Conservation (phyloP, 2,888 invertebrate genomes). For the Drosophila nr. perissopoda region DNA sequence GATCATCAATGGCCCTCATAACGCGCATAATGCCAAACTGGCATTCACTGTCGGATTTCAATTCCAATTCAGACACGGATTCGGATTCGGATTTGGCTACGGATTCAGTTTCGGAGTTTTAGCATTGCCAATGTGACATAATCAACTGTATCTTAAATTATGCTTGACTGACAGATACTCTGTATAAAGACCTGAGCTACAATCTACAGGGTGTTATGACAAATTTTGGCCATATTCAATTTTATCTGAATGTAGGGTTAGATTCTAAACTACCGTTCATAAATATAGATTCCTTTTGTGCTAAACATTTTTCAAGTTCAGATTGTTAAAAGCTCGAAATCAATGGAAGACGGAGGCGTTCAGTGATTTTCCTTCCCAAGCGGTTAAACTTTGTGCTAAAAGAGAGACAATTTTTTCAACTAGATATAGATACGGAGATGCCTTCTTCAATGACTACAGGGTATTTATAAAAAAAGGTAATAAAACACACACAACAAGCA, state of each 20-base stretch:
- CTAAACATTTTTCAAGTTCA: neutral
- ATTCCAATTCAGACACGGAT: constrained; percentile 33
- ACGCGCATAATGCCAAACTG: constrained; percentile 58
- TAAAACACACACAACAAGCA: constrained; percentile 1
- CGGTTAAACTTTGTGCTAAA: neutral
- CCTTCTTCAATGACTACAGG: neutral
- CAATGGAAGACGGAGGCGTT: neutral
- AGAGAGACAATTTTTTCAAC: neutral
- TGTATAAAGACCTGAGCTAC: neutral
- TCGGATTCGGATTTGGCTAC: constrained; percentile 21
- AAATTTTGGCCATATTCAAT: neutral
- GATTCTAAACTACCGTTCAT: neutral
- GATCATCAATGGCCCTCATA: constrained; percentile 79
- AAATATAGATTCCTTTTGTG: neutral
- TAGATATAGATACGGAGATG: neutral
- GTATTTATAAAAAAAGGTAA: neutral
- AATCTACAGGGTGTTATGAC: too few species aligned
- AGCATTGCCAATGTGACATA: constrained; percentile 62
- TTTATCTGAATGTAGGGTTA: neutral
- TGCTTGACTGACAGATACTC: constrained; percentile 10
- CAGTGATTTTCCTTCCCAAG: neutral
- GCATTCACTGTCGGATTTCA: constrained; percentile 50
- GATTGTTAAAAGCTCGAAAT: neutral
- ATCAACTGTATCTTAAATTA: constrained; percentile 28
- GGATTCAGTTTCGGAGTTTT: constrained; percentile 12